Evolutionary conservation across 2,113 vertebrate genomes (phyloP), one percentile per base, ranked within the genome.

Genomic region (Macaca mulatta): DNA sequence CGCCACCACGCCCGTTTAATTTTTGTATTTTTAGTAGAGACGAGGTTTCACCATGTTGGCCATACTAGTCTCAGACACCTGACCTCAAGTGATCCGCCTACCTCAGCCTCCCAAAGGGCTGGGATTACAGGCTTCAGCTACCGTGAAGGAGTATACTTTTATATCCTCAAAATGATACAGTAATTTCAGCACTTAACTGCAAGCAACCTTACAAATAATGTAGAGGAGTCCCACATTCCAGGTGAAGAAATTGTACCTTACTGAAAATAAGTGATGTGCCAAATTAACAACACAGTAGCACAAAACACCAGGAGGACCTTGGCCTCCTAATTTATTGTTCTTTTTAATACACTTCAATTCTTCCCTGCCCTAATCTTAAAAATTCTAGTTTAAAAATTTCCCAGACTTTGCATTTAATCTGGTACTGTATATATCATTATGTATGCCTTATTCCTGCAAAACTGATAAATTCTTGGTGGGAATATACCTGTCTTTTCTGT

Each of bases 341-440:
- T 94, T 87, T 94, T 91, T 91, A 95, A 23, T 80, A 57, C 2
- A 88, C 7, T 22, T 78, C 35, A 52, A 8, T 96, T 89, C 67
- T 89, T 93, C 17, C 32, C 18, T 93, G 32, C 35, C 57, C 22
- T 90, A 13, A 50, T 85, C n/a, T 84, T 85, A 80, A 67, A 55
- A 92, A 11, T 78, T 94, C 32, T 43, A 43, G 40, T 95, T 94
- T 94, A 94, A 88, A 96, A 55, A 82, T 17, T 77, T 88, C 67
- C 43, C 52, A 89, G 16, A 81, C 20, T 91, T 91, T 77, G 45
- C 22, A 57, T 48, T 52, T 79, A 50, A 40, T 93, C 17, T 61
- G 80, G 81, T 89, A 86, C 59, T 92, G 27, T 89, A 35, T 87
- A 45, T 70, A 45, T 84, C 85, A 22, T 70, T 70, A n/a, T 70